These are phyloP conservation scores for Myotis findleyi DNA, from an alignment of 2,797 vertebrate species.

Conservation along the genomic window DNA sequence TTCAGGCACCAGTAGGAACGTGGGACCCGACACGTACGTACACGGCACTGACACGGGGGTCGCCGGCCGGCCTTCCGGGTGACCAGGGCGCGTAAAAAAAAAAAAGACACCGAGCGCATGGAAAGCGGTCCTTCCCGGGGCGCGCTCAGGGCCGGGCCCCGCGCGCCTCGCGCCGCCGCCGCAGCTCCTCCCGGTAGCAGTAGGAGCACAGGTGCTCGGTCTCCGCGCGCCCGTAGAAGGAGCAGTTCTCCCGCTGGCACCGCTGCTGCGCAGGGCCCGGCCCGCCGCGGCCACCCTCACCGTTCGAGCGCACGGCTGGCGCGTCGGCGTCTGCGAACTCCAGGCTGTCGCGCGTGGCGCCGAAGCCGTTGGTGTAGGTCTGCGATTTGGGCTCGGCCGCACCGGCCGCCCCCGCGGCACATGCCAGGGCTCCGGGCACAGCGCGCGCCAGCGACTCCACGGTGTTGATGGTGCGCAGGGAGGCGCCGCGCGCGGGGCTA, in stretches of 20 bases:
- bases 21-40: conserved; percentile 82
- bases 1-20: conserved; percentile 91
- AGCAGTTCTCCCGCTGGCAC: conserved; percentile 98
- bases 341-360: conserved; percentile 93
- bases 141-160: conserved; percentile 93
- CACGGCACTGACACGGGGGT: conserved; percentile 88
- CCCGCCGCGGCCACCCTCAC: conserved; percentile 92
- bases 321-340: conserved; percentile 96
- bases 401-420: not conserved
- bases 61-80: conserved; percentile 87
- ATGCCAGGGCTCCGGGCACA: conserved; percentile 84
- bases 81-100: conserved; percentile 84
- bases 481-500: conserved; percentile 94
- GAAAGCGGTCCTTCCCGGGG: conserved; percentile 35
- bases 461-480: conserved; percentile 94
- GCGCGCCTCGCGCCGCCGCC: conserved; percentile 96
- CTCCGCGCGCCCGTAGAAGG: conserved; percentile 98
- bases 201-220: conserved; percentile 99
- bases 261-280: conserved; percentile 94
- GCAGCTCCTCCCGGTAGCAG: conserved; percentile 98
- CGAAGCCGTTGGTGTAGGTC: conserved; percentile 96
- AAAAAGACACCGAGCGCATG: conserved; percentile 87
- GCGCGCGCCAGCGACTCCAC: conserved; percentile 93
- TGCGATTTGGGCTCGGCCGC: conserved; percentile 96
- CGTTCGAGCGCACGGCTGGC: conserved; percentile 92